Evolutionary conservation across 2,113 vertebrate genomes (phyloP), one percentile per base, ranked within the genome.

Genomic region (Ctenodactylus gundi): DNA sequence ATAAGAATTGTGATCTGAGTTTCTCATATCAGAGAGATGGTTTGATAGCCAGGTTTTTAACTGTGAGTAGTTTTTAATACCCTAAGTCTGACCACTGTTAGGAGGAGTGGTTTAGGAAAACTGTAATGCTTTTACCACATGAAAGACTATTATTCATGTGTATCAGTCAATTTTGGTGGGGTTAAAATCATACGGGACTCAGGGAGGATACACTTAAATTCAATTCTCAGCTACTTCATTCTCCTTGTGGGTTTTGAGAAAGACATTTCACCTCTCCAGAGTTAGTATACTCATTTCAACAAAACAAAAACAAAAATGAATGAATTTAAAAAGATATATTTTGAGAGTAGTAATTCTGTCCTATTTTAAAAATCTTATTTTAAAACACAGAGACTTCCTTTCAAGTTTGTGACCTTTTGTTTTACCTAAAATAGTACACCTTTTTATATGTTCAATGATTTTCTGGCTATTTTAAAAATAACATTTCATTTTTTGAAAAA

Each of bases 401-500:
- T 21, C 68, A 94, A 94, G 51, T 44, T 75, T 39, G 2, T 70
- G 64, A 78, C 3, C n/a, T 94, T 95, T 57, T 84, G 60, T 2
- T 73, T 94, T 89, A 60, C 57, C 31, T 82, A 89, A 77, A 21
- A 88, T 82, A 41, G 51, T 53, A n/a, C 75, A 41, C 29, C 15
- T 17, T 9, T 82, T 34, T 80, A 53, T 39, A 60, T 53, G 62
- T 64, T 96, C n/a, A 70, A 31, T 53, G 86, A 51, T 31, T 90
- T 70, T 39, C 78, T 51, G 25, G 46, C 20, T 94, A 80, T 87
- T 94, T 95, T 95, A 13, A 83, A 93, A 88, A 91, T 83, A 83
- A 15, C 36, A 89, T 93, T 90, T 95, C 4, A 72, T 20, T 93
- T 95, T 65, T 67, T 44, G 3, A 80, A 96, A 83, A 96, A 93